Evolutionary conservation across 2,888 invertebrate genomes (phyloP).

Genomic region (Apodemia hepburni): DNA sequence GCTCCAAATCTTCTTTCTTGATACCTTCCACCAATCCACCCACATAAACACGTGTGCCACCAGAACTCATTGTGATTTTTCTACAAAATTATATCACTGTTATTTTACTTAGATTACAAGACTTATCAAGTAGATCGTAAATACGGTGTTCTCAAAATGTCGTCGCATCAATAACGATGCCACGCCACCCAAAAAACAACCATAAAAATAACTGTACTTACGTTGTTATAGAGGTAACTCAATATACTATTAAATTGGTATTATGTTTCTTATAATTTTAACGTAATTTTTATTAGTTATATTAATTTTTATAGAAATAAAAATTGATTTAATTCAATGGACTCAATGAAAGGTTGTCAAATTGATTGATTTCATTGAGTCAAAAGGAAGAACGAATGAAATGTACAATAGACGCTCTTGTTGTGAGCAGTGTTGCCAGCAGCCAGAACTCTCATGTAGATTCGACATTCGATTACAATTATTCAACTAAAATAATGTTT

Average conservation of each 20-base stretch:
- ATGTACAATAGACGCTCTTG: neutral
- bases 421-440: conserved; percentile 5
- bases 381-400: conserved; percentile 23
- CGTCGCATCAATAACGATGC: conserved; percentile 62
- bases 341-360: conserved; percentile 19
- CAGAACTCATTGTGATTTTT: conserved; percentile 58
- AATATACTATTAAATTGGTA: conserved; percentile 26
- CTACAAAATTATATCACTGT: conserved; percentile 34
- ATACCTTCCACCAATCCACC: conserved; percentile 93
- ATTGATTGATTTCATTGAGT: conserved; percentile 21
- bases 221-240: conserved; percentile 40
- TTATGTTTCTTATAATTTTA: conserved; percentile 36
- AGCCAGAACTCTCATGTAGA: neutral
- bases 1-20: conserved; percentile 95
- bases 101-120: conserved; percentile 20
- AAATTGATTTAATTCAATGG: conserved; percentile 19
- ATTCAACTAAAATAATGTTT: too few species aligned
- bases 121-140: conserved; percentile 47
- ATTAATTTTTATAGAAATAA: conserved; percentile 3
- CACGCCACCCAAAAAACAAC: conserved; percentile 55
- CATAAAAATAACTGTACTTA: conserved; percentile 46
- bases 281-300: conserved; percentile 27
- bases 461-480: too few species aligned
- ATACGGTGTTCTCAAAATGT: conserved; percentile 75
- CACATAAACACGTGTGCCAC: conserved; percentile 91